These are phyloP conservation scores for Eupsittula cactorum DNA, from an alignment of 2,113 vertebrate genomes.

Conservation along the genomic window DNA sequence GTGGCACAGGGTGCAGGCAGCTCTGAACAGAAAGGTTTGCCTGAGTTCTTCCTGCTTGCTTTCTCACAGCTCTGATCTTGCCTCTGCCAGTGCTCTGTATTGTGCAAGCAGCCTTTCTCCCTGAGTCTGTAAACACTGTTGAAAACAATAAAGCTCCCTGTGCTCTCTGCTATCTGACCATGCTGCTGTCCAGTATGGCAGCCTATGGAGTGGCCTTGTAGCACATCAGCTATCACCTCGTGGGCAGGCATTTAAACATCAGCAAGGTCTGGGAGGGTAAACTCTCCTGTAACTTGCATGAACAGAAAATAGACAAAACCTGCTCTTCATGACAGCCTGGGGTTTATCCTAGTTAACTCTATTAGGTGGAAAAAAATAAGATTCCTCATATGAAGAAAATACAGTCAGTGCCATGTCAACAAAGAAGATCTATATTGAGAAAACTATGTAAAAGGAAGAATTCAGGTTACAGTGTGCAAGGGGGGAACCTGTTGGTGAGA, in stretches of 20 bases:
- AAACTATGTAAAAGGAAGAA: neutral
- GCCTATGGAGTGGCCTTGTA: neutral
- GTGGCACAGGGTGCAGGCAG: conserved; percentile 80
- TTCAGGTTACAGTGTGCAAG: neutral
- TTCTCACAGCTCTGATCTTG: neutral
- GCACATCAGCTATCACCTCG: neutral
- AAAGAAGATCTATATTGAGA: neutral
- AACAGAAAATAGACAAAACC: neutral
- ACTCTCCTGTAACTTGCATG: neutral
- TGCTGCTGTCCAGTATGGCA: neutral
- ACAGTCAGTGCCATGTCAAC: neutral
- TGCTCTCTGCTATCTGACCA: neutral
- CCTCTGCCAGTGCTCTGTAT: neutral
- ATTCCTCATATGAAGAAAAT: neutral
- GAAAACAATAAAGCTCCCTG: neutral
- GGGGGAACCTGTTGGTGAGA: neutral
- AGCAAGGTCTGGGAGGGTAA: neutral
- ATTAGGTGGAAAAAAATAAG: neutral
- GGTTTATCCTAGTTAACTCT: neutral
- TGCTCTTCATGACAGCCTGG: neutral
- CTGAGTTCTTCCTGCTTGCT: neutral
- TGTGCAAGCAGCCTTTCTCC: neutral
- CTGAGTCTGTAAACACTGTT: neutral
- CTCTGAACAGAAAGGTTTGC: conserved; percentile 81
- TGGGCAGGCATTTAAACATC: neutral